These are phyloP conservation scores for Macroglossus sobrinus DNA, from an alignment of 2,113 vertebrate species.

Conservation along the genomic window DNA sequence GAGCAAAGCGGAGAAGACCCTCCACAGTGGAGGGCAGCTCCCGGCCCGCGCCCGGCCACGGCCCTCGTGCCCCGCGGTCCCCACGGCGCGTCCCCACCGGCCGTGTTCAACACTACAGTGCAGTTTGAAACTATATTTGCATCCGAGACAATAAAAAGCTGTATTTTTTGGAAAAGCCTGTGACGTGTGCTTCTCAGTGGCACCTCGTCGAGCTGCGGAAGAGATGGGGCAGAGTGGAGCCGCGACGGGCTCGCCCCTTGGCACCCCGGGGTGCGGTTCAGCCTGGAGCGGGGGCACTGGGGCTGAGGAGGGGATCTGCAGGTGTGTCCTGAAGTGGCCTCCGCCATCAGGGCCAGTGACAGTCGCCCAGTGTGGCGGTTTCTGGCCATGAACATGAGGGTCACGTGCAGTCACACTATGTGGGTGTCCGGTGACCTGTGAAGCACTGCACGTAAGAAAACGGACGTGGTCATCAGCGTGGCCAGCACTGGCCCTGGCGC, in stretches of 20 bases:
- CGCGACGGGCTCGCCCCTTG: rapidly evolving
- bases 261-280: rapidly evolving
- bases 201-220: background rate
- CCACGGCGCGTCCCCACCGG: slow-evolving; percentile 76
- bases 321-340: background rate
- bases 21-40: slow-evolving; percentile 50
- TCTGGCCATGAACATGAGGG: rapidly evolving
- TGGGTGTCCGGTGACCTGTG: background rate
- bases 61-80: slow-evolving; percentile 61
- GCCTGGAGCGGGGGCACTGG: background rate
- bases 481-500: background rate
- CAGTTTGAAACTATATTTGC: slow-evolving; percentile 82
- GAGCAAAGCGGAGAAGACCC: background rate
- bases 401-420: background rate
- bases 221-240: background rate
- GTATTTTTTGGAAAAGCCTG: slow-evolving; percentile 80
- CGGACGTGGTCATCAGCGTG: rapidly evolving
- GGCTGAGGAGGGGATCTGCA: background rate
- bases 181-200: background rate
- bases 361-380: rapidly evolving
- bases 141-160: slow-evolving; percentile 82
- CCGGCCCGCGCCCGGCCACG: slow-evolving; percentile 30
- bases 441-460: background rate
- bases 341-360: background rate
- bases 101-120: slow-evolving; percentile 82